These are phyloP conservation scores for Apis mellifera DNA, from an alignment of 1,140 invertebrate genomes.

Conservation along the genomic window Amel_HAv3.1 CM009946.2:4690001-4690500, in stretches of 20 bases:
- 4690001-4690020: too few relatives aligned
- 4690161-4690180: background rate
- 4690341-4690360: background rate
- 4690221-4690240: background rate
- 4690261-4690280: background rate
- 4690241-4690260: constrained; percentile 17
- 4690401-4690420: background rate
- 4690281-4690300: background rate
- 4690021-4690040: too few relatives aligned
- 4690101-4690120: too few relatives aligned
- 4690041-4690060: too few relatives aligned
- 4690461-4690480: constrained; percentile 24
- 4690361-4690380: background rate
- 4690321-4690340: constrained; percentile 18
- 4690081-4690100: too few relatives aligned
- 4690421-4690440: constrained; percentile 21
- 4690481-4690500: constrained; percentile 8
- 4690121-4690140: background rate
- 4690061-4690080: too few relatives aligned
- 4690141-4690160: background rate
- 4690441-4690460: constrained; percentile 26
- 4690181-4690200: too few relatives aligned
- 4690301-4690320: background rate
- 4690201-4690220: background rate
- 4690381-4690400: constrained; percentile 26